These are phyloP conservation scores for Alligator mississippiensis DNA, from an alignment of 2,113 vertebrate species.

Conservation along the genomic window DNA sequence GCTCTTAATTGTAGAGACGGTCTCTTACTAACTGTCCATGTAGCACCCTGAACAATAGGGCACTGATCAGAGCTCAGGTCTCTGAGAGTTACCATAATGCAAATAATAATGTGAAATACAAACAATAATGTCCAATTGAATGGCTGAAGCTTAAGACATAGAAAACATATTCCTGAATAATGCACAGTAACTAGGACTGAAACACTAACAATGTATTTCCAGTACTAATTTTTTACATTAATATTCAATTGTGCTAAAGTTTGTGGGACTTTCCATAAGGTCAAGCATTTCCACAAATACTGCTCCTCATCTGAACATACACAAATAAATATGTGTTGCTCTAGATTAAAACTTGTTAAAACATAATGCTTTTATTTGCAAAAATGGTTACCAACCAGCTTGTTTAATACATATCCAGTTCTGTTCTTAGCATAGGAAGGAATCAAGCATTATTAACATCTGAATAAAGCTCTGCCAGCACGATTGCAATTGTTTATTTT, in stretches of 20 bases:
- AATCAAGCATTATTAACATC: slow-evolving; percentile 45
- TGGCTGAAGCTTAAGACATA: background rate
- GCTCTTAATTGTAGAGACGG: background rate
- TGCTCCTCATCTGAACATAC: slow-evolving; percentile 25
- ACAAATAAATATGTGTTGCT: slow-evolving; percentile 46
- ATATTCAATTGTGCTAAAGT: slow-evolving; percentile 11
- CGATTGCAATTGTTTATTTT: slow-evolving; percentile 42
- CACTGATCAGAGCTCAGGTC: background rate
- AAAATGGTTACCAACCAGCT: slow-evolving; percentile 47
- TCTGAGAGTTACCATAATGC: background rate
- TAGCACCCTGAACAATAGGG: background rate
- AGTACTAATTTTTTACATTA: slow-evolving; percentile 24
- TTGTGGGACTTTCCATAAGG: slow-evolving; percentile 17
- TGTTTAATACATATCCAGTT: slow-evolving; percentile 42
- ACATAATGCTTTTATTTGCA: slow-evolving; percentile 50
- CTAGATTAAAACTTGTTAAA: slow-evolving; percentile 40
- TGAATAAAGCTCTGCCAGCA: slow-evolving; percentile 14
- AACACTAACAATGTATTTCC: slow-evolving; percentile 11
- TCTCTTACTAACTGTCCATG: background rate
- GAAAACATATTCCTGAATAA: background rate
- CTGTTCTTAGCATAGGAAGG: slow-evolving; percentile 20
- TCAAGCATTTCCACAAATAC: background rate
- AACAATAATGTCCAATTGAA: background rate
- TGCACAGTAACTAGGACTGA: background rate
- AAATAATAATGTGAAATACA: background rate